These are phyloP conservation scores for Halcyon smyrnensis DNA, from an alignment of 2,797 vertebrate species.

Conservation along the genomic window DNA sequence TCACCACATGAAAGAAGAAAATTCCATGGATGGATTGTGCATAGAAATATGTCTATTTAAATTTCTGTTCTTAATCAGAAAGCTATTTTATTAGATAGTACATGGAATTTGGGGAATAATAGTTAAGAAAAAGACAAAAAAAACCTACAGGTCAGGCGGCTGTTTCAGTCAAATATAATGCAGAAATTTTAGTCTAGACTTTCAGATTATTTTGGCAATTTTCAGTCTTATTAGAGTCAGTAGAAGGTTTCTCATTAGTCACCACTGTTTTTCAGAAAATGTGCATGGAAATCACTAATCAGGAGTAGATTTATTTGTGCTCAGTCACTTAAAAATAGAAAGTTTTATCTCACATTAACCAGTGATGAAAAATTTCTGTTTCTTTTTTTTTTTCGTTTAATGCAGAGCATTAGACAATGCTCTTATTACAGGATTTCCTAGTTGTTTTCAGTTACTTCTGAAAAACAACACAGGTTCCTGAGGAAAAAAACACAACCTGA, in stretches of 20 bases:
- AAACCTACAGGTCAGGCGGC: no score
- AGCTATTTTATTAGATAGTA: background rate
- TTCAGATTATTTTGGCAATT: background rate
- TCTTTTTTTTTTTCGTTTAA: background rate
- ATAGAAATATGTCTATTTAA: background rate
- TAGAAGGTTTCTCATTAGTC: background rate
- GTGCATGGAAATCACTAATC: background rate
- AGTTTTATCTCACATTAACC: background rate
- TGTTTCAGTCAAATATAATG: background rate
- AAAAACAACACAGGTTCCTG: background rate
- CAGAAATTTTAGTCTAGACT: background rate
- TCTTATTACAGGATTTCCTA: background rate
- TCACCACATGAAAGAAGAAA: background rate
- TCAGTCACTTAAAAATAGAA: background rate
- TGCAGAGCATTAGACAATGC: background rate
- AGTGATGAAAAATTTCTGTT: background rate
- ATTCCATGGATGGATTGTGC: background rate
- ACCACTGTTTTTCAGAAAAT: background rate
- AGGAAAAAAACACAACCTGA: background rate
- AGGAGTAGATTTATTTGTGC: background rate
- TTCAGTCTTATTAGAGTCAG: background rate
- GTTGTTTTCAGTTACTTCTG: background rate
- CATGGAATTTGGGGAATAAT: background rate
- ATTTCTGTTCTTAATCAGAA: background rate
- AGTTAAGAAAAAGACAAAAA: background rate